phyloP scores from a whole-genome alignment of 2,113 vertebrate genomes.

The Spermophilus dauricus region DNA sequence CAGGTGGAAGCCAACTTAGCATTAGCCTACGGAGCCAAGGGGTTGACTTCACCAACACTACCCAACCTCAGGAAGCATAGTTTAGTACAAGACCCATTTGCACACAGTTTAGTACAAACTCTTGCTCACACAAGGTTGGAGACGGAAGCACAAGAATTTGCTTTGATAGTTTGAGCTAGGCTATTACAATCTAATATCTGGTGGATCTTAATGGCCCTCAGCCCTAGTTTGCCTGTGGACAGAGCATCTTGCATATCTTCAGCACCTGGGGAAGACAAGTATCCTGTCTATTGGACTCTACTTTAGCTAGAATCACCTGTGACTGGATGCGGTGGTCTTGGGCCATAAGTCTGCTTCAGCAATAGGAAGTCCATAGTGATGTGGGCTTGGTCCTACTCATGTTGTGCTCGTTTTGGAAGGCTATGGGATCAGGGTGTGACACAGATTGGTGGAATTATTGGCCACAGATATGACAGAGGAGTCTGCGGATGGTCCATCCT shows the following conservation, averaged over 20 bases:
- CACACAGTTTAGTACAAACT: no score
- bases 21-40: no score
- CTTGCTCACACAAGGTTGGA: not conserved
- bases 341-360: not conserved
- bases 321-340: not conserved
- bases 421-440: not conserved
- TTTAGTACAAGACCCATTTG: no score
- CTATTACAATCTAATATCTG: not conserved
- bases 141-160: not conserved
- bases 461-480: not conserved
- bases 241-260: not conserved
- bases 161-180: not conserved
- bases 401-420: not conserved
- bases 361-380: not conserved
- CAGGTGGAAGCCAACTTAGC: no score
- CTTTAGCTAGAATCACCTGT: not conserved
- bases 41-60: not conserved
- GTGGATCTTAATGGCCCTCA: not conserved
- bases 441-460: not conserved
- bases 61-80: not conserved
- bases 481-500: not conserved
- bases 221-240: not conserved
- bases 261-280: not conserved
- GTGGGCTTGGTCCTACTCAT: not conserved
- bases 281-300: not conserved